A percentile compares a stretch with the other conserved stretches of the same genome.
phyloP scores from a whole-genome alignment of 2,113 vertebrate species.

The Garra rufa region DNA sequence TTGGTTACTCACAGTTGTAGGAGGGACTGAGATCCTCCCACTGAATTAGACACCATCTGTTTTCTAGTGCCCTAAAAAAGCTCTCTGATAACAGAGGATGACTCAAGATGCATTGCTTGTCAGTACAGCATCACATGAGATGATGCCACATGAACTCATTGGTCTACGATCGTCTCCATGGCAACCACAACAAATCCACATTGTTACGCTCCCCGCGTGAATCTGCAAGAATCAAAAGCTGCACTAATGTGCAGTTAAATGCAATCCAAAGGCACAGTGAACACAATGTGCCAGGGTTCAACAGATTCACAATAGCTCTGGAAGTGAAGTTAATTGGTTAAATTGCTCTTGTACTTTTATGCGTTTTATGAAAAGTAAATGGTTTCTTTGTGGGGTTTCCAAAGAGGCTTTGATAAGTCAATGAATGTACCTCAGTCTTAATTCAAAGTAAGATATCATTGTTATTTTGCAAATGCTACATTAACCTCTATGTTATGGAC shows the following conservation, averaged over 20 bases:
- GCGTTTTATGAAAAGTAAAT: neutral
- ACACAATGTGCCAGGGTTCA: neutral
- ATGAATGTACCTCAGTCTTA: neutral
- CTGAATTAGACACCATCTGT: constrained; percentile 41
- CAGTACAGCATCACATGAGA: constrained; percentile 39
- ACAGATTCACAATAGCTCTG: neutral
- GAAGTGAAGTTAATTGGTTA: neutral
- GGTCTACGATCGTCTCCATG: constrained; percentile 41
- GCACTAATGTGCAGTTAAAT: constrained; percentile 21
- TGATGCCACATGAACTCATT: constrained; percentile 37
- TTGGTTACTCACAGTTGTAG: constrained; percentile 16
- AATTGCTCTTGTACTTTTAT: neutral
- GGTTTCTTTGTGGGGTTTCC: neutral
- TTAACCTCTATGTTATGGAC: too few species aligned
- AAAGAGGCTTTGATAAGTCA: neutral
- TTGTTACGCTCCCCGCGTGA: constrained; percentile 22
- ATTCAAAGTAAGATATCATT: neutral
- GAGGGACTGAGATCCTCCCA: constrained; percentile 33
- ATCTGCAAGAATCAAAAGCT: constrained; percentile 35
- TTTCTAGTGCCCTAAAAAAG: constrained; percentile 28
- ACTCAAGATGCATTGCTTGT: constrained; percentile 49
- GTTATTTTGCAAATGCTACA: neutral
- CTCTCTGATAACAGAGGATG: constrained; percentile 43
- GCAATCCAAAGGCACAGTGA: neutral
- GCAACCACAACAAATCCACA: constrained; percentile 38